Conservation (phyloP, 2,113 vertebrate species). For the Cochlearius cochlearius region DNA sequence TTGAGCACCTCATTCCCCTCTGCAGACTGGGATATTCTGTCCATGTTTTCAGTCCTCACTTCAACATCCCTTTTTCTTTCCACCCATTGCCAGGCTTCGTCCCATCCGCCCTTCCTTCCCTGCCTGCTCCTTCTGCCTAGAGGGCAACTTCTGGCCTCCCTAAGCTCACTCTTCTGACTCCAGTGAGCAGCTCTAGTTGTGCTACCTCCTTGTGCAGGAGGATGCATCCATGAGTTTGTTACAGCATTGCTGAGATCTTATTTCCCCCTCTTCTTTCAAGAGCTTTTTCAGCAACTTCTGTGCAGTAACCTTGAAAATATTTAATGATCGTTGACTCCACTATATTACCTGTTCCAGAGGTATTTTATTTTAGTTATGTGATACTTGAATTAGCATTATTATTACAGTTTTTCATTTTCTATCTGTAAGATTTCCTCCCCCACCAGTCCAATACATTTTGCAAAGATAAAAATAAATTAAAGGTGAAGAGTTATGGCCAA, state of each 20-base stretch:
- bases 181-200: not conserved
- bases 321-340: not conserved
- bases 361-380: constrained; percentile 44
- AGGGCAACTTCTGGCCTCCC: not conserved
- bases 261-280: not conserved
- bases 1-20: not conserved
- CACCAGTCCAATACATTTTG: not conserved
- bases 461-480: constrained; percentile 41
- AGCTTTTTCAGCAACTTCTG: not conserved
- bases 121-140: not conserved
- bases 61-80: not conserved
- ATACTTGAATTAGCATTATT: constrained; percentile 39
- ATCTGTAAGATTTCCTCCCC: not conserved
- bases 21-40: not conserved
- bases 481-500: constrained; percentile 38
- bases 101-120: not conserved
- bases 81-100: not conserved
- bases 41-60: not conserved
- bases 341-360: not conserved
- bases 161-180: not conserved
- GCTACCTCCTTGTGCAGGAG: not conserved
- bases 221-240: not conserved
- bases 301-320: constrained; percentile 36
- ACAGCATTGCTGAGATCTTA: not conserved
- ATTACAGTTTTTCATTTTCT: constrained; percentile 30